A percentile compares a stretch with the other conserved stretches of the same genome.
These are phyloP conservation scores for Aegypius monachus DNA, from an alignment of 2,113 vertebrate species.

Conservation along the genomic window DNA sequence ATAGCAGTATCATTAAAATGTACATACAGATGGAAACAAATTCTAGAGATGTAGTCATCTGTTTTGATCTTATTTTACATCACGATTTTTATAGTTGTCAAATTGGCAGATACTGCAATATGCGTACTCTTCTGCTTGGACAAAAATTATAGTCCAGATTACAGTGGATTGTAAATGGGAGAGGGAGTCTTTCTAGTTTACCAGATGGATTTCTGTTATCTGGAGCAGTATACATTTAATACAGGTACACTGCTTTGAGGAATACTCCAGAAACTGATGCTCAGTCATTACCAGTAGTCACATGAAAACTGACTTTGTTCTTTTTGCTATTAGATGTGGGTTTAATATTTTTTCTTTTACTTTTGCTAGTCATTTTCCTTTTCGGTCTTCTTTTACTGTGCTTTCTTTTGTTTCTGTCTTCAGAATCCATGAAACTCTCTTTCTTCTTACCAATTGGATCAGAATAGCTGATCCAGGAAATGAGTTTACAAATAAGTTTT, in stretches of 20 bases:
- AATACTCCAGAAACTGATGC: neutral
- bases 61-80: neutral
- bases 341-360: neutral
- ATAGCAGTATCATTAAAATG: fast-evolving
- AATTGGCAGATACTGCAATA: neutral
- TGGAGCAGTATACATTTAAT: neutral
- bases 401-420: neutral
- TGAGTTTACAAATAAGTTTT: neutral
- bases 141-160: neutral
- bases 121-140: neutral
- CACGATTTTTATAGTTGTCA: neutral
- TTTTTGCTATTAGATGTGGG: neutral
- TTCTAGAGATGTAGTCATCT: neutral
- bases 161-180: neutral
- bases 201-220: neutral
- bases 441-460: neutral
- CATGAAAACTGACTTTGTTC: neutral
- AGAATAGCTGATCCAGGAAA: neutral
- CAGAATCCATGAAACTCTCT: neutral
- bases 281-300: neutral
- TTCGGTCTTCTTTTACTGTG: neutral
- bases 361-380: neutral
- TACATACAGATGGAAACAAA: neutral
- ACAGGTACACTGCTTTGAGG: neutral
- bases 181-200: neutral